phyloP scores from a whole-genome alignment of 2,888 invertebrate genomes.

The Penaeus monodon region DNA sequence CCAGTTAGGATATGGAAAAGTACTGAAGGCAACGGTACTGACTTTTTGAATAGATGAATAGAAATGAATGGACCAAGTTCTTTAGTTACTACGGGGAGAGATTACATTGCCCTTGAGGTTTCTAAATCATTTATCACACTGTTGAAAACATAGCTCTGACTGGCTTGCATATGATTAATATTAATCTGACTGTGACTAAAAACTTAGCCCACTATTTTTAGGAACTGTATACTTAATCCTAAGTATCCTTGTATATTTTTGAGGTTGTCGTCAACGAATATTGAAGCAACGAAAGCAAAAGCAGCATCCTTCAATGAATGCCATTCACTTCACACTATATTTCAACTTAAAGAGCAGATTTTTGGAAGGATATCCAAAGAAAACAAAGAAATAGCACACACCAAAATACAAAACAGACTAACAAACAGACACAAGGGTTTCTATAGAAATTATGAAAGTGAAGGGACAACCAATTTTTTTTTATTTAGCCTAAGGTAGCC shows the following conservation, averaged over 20 bases:
- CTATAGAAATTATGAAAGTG: constrained; percentile 45
- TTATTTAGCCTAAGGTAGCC: constrained; percentile 32
- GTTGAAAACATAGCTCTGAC: constrained; percentile 19
- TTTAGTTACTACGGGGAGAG: constrained; percentile 36
- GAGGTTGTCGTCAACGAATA: constrained; percentile 55
- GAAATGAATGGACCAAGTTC: constrained; percentile 39
- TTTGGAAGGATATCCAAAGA: constrained; percentile 45
- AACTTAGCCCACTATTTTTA: constrained; percentile 45
- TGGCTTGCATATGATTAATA: constrained; percentile 31
- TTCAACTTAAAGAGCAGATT: constrained; percentile 48
- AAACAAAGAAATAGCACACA: constrained; percentile 53
- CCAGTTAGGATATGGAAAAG: constrained; percentile 58
- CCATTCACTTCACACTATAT: constrained; percentile 49
- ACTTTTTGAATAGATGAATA: constrained; percentile 55
- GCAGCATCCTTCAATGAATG: constrained; percentile 50
- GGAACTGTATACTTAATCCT: constrained; percentile 61
- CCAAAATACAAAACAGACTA: constrained; percentile 58
- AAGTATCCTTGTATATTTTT: constrained; percentile 55
- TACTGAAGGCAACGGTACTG: constrained; percentile 59
- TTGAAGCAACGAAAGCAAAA: constrained; percentile 58
- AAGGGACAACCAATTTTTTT: constrained; percentile 45
- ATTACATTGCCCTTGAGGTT: constrained; percentile 22
- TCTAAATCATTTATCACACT: constrained; percentile 20
- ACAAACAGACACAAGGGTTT: constrained; percentile 55
- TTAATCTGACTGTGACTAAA: constrained; percentile 29